Evolutionary conservation across 2,113 vertebrate species (phyloP).

Genomic region (Saccopteryx leptura): DNA sequence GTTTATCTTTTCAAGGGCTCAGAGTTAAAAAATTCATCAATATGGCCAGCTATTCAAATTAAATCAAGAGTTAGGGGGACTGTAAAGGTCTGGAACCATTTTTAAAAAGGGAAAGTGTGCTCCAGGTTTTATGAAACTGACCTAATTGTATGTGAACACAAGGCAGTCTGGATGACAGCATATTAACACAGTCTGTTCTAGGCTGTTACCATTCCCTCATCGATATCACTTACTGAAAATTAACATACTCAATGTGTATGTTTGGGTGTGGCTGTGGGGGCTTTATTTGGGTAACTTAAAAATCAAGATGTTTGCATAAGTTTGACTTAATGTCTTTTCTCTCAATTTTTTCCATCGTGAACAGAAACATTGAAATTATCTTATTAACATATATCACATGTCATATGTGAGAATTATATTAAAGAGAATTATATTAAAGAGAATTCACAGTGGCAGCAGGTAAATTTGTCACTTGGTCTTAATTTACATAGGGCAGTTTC

Average conservation of each 20-base stretch:
- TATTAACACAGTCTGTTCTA: neutral
- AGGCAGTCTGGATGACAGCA: neutral
- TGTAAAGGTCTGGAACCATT: conserved; percentile 40
- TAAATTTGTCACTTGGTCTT: neutral
- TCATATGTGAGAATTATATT: neutral
- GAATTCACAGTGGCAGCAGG: neutral
- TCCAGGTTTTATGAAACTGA: conserved; percentile 28
- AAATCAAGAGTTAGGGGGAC: conserved; percentile 22
- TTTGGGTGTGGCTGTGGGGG: neutral
- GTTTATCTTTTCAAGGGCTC: conserved; percentile 70
- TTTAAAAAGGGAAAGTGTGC: conserved; percentile 42
- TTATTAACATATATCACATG: neutral
- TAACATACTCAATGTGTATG: neutral
- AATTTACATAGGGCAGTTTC: neutral
- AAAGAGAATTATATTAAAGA: neutral
- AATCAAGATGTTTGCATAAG: neutral
- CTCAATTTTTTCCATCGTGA: neutral
- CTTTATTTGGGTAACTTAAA: conserved; percentile 39
- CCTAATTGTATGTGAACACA: conserved; percentile 22
- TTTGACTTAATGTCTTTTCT: neutral
- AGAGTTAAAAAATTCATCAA: conserved; percentile 63
- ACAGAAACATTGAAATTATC: neutral
- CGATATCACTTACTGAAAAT: neutral
- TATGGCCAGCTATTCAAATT: conserved; percentile 43
- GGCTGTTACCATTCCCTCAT: neutral